Conservation (phyloP, 2,888 invertebrate species). For the Pediacus dermestoides region DNA sequence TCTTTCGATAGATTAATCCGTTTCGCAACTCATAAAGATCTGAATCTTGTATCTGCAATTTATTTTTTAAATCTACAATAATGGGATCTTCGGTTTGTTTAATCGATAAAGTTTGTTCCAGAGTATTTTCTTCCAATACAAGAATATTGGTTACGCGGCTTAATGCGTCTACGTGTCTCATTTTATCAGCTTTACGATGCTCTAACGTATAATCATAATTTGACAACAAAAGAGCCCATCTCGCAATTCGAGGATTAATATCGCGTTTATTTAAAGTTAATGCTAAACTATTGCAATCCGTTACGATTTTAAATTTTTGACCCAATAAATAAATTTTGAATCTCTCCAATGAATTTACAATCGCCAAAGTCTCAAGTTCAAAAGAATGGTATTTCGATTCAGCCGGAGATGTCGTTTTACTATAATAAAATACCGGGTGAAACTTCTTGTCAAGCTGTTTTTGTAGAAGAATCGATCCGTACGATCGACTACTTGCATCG, state of each 20-base stretch:
- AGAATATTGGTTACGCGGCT: constrained; percentile 27
- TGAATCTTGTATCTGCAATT: constrained; percentile 14
- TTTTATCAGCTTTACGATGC: constrained; percentile 22
- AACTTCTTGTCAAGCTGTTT: constrained; percentile 30
- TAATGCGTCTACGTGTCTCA: constrained; percentile 37
- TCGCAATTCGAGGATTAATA: constrained; percentile 32
- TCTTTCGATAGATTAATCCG: constrained; percentile 27
- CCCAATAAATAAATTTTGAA: constrained; percentile 35
- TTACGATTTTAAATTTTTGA: constrained; percentile 33
- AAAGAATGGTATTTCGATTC: constrained; percentile 39
- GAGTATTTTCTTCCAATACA: constrained; percentile 25
- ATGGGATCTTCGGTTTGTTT: constrained; percentile 23
- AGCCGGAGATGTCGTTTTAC: constrained; percentile 31
- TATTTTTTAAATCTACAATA: constrained; percentile 23
- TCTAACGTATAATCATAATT: constrained; percentile 25
- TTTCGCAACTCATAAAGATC: constrained; percentile 22
- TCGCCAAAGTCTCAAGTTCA: constrained; percentile 35
- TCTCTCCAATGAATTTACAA: constrained; percentile 30
- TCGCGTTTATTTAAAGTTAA: constrained; percentile 33
- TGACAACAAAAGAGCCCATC: constrained; percentile 32
- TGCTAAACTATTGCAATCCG: constrained; percentile 34
- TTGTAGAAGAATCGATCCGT: constrained; percentile 37
- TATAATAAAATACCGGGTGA: constrained; percentile 39
- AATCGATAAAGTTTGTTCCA: constrained; percentile 25
- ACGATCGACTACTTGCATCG: constrained; percentile 37